These are phyloP conservation scores for Lasioglossum calceatum DNA, from an alignment of 2,888 invertebrate genomes.

Conservation along the genomic window DNA sequence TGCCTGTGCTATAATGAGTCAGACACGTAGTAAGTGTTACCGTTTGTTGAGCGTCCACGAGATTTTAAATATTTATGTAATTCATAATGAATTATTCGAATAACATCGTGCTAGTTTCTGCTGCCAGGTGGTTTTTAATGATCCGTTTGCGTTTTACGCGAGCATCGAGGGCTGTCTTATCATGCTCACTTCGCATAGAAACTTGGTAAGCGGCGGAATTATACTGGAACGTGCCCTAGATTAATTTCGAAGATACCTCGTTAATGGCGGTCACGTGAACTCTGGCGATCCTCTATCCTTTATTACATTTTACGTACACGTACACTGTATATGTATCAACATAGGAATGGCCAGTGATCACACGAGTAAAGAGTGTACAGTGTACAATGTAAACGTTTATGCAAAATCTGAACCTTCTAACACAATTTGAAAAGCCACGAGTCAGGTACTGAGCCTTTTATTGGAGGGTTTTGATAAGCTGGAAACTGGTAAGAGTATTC, in stretches of 20 bases:
- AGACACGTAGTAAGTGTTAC: no score
- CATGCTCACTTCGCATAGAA: constrained; percentile 44
- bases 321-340: neutral
- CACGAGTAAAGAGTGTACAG: constrained; percentile 15
- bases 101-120: neutral
- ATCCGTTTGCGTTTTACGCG: constrained; percentile 24
- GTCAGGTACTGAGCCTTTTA: neutral
- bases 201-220: constrained; percentile 69
- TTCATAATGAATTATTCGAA: neutral
- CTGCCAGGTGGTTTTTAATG: constrained; percentile 39
- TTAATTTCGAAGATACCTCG: constrained; percentile 73
- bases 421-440: neutral
- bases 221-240: constrained; percentile 73
- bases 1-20: no score
- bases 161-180: constrained; percentile 46
- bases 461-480: neutral
- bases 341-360: constrained; percentile 45
- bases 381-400: neutral
- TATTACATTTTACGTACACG: constrained; percentile 31
- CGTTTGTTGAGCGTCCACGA: neutral
- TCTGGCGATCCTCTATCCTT: constrained; percentile 46
- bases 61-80: neutral
- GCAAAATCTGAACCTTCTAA: neutral
- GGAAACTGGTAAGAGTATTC: neutral
- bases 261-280: constrained; percentile 66